These are phyloP conservation scores for Daphoenositta chrysoptera DNA, from an alignment of 2,113 vertebrate species.

Conservation along the genomic window DNA sequence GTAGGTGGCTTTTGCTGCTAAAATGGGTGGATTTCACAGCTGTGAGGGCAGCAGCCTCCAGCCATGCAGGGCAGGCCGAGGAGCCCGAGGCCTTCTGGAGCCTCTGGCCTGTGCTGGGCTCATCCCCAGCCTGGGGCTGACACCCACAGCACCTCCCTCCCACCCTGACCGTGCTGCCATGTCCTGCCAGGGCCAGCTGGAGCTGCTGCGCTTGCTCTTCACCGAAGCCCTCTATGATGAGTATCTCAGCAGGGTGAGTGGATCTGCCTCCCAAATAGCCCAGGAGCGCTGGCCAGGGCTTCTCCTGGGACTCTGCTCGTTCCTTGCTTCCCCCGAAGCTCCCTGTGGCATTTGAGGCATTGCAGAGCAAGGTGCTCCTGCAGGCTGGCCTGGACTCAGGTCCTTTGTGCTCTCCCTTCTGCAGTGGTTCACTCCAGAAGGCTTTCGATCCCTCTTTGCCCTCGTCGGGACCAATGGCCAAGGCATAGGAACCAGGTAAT, in stretches of 20 bases:
- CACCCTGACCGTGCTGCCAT: accelerated
- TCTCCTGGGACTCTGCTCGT: background rate
- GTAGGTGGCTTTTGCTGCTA: background rate
- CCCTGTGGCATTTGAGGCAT: background rate
- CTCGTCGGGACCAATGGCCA: slow-evolving; percentile 96
- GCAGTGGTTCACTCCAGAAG: slow-evolving; percentile 95
- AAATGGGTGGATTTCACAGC: background rate
- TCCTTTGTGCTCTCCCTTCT: slow-evolving; percentile 1
- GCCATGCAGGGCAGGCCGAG: background rate
- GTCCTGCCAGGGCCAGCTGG: slow-evolving; percentile 84
- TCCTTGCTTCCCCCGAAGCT: background rate
- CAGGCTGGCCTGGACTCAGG: background rate
- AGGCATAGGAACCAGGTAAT: slow-evolving; percentile 94
- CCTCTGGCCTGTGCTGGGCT: background rate
- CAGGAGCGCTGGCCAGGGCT: background rate
- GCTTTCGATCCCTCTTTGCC: slow-evolving; percentile 93
- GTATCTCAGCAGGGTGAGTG: slow-evolving; percentile 84
- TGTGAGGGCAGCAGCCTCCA: background rate
- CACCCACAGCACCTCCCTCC: background rate
- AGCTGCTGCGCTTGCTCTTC: slow-evolving; percentile 84
- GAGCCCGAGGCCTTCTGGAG: background rate
- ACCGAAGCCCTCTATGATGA: slow-evolving; percentile 87
- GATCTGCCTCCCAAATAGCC: background rate
- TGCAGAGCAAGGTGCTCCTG: background rate
- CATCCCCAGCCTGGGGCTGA: background rate